A percentile compares a stretch with the other conserved stretches of the same genome.
Evolutionary conservation across 2,888 invertebrate genomes (phyloP).

Genomic region (Schizotus pectinicornis): DNA sequence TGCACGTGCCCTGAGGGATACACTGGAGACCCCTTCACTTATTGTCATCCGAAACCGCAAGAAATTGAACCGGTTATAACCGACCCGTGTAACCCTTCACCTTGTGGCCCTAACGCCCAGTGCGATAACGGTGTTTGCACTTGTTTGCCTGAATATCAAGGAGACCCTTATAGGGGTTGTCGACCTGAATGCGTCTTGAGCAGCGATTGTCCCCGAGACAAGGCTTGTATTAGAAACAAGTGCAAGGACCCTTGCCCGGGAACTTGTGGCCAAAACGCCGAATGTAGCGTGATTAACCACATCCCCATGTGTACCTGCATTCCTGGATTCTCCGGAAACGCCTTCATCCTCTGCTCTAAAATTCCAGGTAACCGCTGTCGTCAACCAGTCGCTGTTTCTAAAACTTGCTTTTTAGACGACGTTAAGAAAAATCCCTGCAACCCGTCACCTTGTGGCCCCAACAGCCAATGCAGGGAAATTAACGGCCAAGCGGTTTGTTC

Average conservation of each 20-base stretch:
- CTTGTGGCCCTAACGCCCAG: slow-evolving; percentile 72
- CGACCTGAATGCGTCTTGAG: slow-evolving; percentile 72
- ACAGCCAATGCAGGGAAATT: slow-evolving; percentile 76
- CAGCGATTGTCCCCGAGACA: slow-evolving; percentile 66
- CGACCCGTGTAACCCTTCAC: slow-evolving; percentile 77
- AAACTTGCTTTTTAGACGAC: slow-evolving; percentile 49
- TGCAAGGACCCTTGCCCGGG: slow-evolving; percentile 71
- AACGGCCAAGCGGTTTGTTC: slow-evolving; percentile 77
- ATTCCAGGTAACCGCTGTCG: slow-evolving; percentile 28
- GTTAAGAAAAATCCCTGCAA: slow-evolving; percentile 68
- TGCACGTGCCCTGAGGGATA: slow-evolving; percentile 68
- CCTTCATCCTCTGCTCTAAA: slow-evolving; percentile 66
- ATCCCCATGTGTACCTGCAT: slow-evolving; percentile 75
- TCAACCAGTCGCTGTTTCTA: neutral
- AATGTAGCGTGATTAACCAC: slow-evolving; percentile 73
- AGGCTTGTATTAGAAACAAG: slow-evolving; percentile 69
- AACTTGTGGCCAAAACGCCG: slow-evolving; percentile 70
- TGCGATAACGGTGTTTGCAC: slow-evolving; percentile 79
- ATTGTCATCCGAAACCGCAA: slow-evolving; percentile 49
- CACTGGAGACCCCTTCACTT: slow-evolving; percentile 65
- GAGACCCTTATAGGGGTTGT: slow-evolving; percentile 71
- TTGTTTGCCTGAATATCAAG: slow-evolving; percentile 76
- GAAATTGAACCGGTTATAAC: slow-evolving; percentile 15
- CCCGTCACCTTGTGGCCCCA: slow-evolving; percentile 79
- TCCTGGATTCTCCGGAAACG: slow-evolving; percentile 70